Conservation (phyloP, 2,888 invertebrate genomes). For the Leucoma salicis region DNA sequence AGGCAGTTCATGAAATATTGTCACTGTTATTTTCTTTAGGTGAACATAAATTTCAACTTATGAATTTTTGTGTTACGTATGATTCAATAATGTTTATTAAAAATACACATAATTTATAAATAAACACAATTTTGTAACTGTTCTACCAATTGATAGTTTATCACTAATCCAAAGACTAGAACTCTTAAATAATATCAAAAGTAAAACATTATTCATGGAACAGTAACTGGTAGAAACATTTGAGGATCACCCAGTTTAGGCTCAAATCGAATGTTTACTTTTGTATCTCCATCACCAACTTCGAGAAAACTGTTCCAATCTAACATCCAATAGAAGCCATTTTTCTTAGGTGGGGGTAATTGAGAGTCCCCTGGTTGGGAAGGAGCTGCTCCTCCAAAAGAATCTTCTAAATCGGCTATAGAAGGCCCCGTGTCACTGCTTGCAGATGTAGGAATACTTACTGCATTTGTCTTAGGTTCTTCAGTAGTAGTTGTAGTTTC, state of each 20-base stretch:
- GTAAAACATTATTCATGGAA: constrained; percentile 79
- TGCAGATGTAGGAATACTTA: constrained; percentile 62
- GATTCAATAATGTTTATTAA: too few species aligned
- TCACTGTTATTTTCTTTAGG: too few species aligned
- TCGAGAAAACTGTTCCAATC: constrained; percentile 94
- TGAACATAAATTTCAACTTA: too few species aligned
- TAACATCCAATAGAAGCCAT: constrained; percentile 91
- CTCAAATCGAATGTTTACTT: constrained; percentile 90
- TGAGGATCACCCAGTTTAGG: constrained; percentile 91
- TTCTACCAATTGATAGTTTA: not conserved
- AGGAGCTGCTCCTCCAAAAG: constrained; percentile 87
- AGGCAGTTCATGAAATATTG: too few species aligned
- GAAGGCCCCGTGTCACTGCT: constrained; percentile 78
- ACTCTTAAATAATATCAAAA: constrained; percentile 38
- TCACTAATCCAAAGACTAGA: constrained; percentile 52
- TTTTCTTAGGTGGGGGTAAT: constrained; percentile 85
- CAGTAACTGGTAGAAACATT: constrained; percentile 87
- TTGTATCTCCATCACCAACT: constrained; percentile 88
- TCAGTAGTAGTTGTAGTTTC: constrained; percentile 38
- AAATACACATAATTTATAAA: too few species aligned
- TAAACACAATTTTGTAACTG: too few species aligned
- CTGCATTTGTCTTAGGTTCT: constrained; percentile 43
- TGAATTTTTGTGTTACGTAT: too few species aligned
- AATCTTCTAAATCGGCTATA: constrained; percentile 87
- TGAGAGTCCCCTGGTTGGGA: constrained; percentile 82